phyloP scores from a whole-genome alignment of 2,113 vertebrate species.

The Sphaerodactylus townsendi region DNA sequence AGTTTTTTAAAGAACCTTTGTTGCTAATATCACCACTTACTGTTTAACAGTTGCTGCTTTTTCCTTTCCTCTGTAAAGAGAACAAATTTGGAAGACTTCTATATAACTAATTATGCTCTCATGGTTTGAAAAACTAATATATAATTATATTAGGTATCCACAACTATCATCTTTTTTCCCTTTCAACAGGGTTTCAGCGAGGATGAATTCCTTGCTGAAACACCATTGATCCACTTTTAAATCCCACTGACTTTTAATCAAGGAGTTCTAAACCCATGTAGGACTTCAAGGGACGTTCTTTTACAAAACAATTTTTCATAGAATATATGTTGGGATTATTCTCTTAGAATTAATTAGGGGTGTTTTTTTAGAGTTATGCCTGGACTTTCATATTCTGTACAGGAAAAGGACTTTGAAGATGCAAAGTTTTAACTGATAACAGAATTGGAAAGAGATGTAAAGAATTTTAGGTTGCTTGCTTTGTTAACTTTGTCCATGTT shows the following conservation, averaged over 20 bases:
- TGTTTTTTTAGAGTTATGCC: conserved; percentile 31
- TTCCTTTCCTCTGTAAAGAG: conserved; percentile 67
- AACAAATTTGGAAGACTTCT: conserved; percentile 63
- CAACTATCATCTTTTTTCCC: conserved; percentile 17
- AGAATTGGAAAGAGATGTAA: neutral
- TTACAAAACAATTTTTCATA: neutral
- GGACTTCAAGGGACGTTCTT: neutral
- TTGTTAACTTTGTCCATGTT: neutral
- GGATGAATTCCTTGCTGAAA: conserved; percentile 39
- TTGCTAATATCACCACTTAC: neutral
- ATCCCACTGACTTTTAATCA: neutral
- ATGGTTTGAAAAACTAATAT: conserved; percentile 59
- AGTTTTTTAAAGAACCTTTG: neutral
- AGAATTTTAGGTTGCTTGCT: neutral
- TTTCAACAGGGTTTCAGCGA: conserved; percentile 16
- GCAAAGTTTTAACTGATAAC: neutral
- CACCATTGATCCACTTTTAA: neutral
- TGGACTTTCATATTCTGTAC: neutral
- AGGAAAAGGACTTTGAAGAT: conserved; percentile 11
- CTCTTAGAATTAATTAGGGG: neutral
- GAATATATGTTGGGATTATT: neutral
- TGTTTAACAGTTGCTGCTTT: conserved; percentile 70
- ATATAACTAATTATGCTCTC: conserved; percentile 64
- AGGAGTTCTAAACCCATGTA: neutral
- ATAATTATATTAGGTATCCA: conserved; percentile 33